Percentiles rank a stretch among this genome's conserved stretches.
Conservation (phyloP, 2,888 invertebrate species). For the Plusia festucae region DNA sequence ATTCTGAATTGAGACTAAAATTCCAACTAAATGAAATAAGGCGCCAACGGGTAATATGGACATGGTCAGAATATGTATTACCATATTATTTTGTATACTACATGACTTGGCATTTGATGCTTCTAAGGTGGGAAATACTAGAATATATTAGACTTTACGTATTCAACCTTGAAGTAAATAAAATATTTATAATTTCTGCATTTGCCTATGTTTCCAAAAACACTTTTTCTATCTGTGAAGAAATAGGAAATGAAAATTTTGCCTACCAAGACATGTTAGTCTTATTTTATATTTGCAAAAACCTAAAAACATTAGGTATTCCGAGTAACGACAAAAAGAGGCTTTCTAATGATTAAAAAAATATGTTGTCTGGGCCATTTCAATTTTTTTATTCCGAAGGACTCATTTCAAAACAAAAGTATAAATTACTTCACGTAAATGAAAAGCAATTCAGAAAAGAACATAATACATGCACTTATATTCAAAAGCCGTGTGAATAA, state of each 20-base stretch:
- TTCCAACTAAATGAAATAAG: constrained; percentile 46
- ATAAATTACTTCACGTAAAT: neutral
- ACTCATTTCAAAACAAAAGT: neutral
- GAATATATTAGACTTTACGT: constrained; percentile 28
- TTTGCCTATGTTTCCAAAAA: neutral
- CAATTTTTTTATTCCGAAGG: too few species aligned
- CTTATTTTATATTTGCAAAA: too few species aligned
- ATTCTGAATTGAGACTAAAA: constrained; percentile 44
- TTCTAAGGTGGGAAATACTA: constrained; percentile 20
- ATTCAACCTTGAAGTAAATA: constrained; percentile 14
- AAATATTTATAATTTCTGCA: neutral
- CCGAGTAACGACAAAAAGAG: too few species aligned
- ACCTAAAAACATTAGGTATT: too few species aligned
- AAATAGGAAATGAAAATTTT: too few species aligned
- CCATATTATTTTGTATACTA: constrained; percentile 37
- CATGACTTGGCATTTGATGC: constrained; percentile 14
- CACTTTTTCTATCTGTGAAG: too few species aligned
- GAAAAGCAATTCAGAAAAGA: constrained; percentile 7
- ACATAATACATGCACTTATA: constrained; percentile 31
- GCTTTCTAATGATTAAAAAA: too few species aligned
- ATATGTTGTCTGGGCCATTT: too few species aligned
- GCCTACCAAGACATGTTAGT: too few species aligned
- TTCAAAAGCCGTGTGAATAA: constrained; percentile 25
- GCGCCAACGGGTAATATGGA: constrained; percentile 34
- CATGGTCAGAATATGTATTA: constrained; percentile 44